phyloP scores from a whole-genome alignment of 2,113 vertebrate genomes.

The Perccottus glenii region DNA sequence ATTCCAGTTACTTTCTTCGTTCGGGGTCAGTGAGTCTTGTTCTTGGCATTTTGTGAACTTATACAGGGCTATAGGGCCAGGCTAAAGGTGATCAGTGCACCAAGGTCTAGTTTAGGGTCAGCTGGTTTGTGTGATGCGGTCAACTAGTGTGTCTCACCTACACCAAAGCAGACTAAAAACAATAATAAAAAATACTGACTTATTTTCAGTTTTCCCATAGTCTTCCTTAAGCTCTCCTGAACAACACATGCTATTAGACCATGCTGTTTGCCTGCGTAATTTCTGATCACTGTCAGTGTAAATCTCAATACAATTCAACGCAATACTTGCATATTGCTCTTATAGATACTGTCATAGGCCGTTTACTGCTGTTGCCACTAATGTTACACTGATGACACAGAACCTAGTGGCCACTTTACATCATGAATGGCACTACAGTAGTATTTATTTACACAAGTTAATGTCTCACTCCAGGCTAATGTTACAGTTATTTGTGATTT shows the following conservation, averaged over 20 bases:
- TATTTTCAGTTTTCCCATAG: not conserved
- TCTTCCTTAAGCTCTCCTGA: not conserved
- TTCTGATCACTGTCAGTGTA: conserved; percentile 31
- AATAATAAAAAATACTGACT: not conserved
- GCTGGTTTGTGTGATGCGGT: conserved; percentile 19
- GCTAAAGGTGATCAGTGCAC: not conserved
- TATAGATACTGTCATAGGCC: not conserved
- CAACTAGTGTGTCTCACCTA: conserved; percentile 1
- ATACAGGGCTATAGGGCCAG: not conserved
- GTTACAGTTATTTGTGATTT: no score
- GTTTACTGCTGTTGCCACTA: no score
- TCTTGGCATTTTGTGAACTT: conserved; percentile 14
- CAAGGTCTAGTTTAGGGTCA: conserved; percentile 20
- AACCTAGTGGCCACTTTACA: no score
- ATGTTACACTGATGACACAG: no score
- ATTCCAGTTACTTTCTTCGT: not conserved
- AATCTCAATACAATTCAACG: no score
- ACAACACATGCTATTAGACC: not conserved
- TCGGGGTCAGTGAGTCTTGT: conserved; percentile 26
- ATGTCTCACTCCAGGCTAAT: no score
- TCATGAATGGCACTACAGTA: no score
- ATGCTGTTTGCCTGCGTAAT: conserved; percentile 16
- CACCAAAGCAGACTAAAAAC: not conserved
- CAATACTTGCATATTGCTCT: conserved; percentile 14
- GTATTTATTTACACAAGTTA: no score